phyloP scores from a whole-genome alignment of 2,797 vertebrate species.

The Moxostoma hubbsi region DNA sequence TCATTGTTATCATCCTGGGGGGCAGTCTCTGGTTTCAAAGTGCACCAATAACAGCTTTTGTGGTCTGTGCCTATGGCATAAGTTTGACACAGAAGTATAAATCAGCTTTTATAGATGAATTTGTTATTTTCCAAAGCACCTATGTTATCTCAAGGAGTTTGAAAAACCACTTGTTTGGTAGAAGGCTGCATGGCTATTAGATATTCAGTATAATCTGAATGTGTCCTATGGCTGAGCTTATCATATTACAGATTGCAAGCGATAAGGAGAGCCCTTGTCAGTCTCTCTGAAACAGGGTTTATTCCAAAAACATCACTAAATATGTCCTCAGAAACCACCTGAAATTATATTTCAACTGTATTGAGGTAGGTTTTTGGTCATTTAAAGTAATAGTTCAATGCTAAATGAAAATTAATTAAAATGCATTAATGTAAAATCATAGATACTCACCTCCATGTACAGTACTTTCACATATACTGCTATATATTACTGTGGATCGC shows the following conservation, averaged over 20 bases:
- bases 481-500: too few species aligned
- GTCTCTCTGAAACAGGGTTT: conserved; percentile 1
- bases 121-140: conserved; percentile 18
- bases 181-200: neutral
- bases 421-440: neutral
- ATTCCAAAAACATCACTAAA: conserved; percentile 7
- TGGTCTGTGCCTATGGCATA: too few species aligned
- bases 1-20: too few species aligned
- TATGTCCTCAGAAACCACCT: neutral
- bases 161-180: conserved; percentile 20
- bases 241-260: conserved; percentile 41
- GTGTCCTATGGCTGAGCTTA: conserved; percentile 17
- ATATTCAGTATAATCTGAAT: conserved; percentile 23
- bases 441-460: too few species aligned
- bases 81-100: neutral
- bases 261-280: conserved; percentile 24
- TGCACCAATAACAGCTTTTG: too few species aligned
- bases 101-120: neutral
- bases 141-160: conserved; percentile 19
- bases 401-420: too few species aligned
- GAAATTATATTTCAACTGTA: neutral
- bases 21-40: too few species aligned
- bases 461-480: too few species aligned
- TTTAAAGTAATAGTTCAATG: too few species aligned
- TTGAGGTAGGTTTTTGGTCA: neutral